Conservation (phyloP, 2,888 invertebrate genomes). For the Margaritifera margaritifera region DNA sequence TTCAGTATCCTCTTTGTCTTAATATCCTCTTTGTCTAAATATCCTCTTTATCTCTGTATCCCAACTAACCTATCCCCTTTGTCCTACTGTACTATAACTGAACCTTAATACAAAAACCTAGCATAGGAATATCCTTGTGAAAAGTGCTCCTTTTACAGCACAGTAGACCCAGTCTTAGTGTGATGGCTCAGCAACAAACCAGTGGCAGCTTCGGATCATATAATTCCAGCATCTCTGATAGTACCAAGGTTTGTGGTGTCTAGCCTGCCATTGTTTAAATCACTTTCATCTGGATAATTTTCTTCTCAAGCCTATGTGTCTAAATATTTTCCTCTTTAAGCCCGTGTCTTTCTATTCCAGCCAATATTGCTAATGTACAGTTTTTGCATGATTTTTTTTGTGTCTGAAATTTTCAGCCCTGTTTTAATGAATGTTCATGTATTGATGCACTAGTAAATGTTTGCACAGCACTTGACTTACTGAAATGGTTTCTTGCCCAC, state of each 20-base stretch:
- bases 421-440: background rate
- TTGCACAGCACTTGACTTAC: no score
- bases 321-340: conserved; percentile 3
- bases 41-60: no score
- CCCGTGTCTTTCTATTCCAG: background rate
- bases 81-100: no score
- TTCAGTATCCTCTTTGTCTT: no score
- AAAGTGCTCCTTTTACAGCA: conserved; percentile 17
- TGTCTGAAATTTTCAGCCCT: background rate
- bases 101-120: no score
- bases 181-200: conserved; percentile 66
- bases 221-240: conserved; percentile 70
- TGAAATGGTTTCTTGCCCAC: no score
- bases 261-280: conserved; percentile 2
- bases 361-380: background rate
- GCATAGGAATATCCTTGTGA: no score
- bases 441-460: no score
- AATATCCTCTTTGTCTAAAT: no score
- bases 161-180: conserved; percentile 70
- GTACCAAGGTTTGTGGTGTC: conserved; percentile 41
- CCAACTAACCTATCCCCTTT: no score
- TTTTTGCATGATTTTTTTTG: conserved; percentile 3
- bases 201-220: conserved; percentile 71
- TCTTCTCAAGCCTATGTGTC: background rate
- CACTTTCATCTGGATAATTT: background rate